Conservation (phyloP, 1,140 invertebrate genomes). For the Meloidogyne hapla region DNA sequence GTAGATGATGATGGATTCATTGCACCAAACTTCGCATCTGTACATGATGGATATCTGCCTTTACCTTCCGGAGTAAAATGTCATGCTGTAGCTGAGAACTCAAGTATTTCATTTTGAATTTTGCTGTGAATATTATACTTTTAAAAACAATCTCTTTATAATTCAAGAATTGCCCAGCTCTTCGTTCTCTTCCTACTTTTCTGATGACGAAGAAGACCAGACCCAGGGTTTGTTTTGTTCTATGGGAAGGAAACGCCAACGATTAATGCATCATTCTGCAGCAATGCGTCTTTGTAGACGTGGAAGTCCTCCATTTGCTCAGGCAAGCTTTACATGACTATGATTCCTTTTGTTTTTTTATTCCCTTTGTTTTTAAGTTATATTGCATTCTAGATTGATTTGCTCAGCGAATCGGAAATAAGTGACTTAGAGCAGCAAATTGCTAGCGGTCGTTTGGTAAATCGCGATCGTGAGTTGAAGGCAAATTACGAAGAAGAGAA, state of each 20-base stretch:
- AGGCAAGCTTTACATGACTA: too few relatives aligned
- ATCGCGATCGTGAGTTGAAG: too few relatives aligned
- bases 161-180: too few relatives aligned
- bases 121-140: background rate
- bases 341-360: too few relatives aligned
- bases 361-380: too few relatives aligned
- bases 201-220: background rate
- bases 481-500: too few relatives aligned
- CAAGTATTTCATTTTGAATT: background rate
- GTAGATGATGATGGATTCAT: too few relatives aligned
- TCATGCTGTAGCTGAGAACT: background rate
- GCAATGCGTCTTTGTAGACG: constrained; percentile 13
- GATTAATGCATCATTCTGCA: background rate
- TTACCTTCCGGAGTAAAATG: background rate
- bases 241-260: background rate
- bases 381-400: constrained; percentile 31
- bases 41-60: too few relatives aligned
- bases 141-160: background rate
- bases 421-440: constrained; percentile 41
- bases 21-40: too few relatives aligned
- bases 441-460: constrained; percentile 22
- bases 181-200: constrained; percentile 7
- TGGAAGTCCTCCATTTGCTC: constrained; percentile 21
- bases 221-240: too few relatives aligned
- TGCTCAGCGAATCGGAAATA: constrained; percentile 42